These are phyloP conservation scores for Sitobion miscanthi DNA, from an alignment of 1,140 invertebrate species.

Conservation along the genomic window DNA sequence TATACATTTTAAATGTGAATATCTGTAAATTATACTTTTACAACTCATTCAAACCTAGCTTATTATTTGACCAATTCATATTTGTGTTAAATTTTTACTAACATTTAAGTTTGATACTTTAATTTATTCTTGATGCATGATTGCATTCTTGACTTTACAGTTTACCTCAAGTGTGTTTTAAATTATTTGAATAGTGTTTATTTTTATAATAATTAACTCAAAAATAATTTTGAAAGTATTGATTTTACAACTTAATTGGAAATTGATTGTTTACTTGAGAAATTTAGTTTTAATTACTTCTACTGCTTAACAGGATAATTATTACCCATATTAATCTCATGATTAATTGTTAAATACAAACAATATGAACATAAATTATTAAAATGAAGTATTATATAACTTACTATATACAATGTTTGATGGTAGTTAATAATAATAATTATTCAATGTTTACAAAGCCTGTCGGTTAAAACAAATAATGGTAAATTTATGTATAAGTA, in stretches of 20 bases:
- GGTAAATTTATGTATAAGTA: not conserved
- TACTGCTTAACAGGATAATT: not conserved
- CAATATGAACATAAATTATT: not conserved
- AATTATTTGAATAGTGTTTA: not conserved
- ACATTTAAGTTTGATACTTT: not conserved
- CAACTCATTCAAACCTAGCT: not conserved
- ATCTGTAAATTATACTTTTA: not conserved
- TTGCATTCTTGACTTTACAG: not conserved
- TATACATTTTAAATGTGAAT: not conserved
- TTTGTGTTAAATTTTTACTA: not conserved
- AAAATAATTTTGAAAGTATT: not conserved
- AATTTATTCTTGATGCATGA: not conserved
- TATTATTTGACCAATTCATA: not conserved
- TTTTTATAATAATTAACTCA: not conserved
- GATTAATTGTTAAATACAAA: not conserved
- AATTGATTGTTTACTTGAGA: not conserved
- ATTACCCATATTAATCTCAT: not conserved
- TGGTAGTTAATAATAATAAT: not conserved
- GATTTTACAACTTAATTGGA: not conserved
- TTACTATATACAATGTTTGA: not conserved
- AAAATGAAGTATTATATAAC: not conserved
- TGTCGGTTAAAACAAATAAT: not conserved
- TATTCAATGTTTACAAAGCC: not conserved
- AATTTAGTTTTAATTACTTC: not conserved
- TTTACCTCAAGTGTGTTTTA: not conserved